These are phyloP conservation scores for Invenusta paracnida DNA, from an alignment of 2,888 invertebrate species.

Conservation along the genomic window DNA sequence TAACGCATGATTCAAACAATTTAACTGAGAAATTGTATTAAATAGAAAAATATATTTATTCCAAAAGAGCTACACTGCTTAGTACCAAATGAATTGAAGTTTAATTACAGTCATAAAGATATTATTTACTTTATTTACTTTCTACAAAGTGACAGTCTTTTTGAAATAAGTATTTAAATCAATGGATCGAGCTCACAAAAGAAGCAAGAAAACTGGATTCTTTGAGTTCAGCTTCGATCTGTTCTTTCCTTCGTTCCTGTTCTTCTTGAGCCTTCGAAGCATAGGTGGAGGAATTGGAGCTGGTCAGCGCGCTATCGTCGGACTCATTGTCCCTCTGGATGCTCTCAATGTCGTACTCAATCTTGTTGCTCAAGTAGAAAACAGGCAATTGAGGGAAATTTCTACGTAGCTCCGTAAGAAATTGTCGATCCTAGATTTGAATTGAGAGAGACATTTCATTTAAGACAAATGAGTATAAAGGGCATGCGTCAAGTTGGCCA, in stretches of 20 bases:
- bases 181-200: not conserved
- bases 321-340: not conserved
- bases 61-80: too few species aligned
- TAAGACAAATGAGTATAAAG: too few species aligned
- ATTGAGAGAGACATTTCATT: not conserved
- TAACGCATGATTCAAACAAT: too few species aligned
- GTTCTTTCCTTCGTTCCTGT: not conserved
- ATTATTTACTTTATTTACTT: too few species aligned
- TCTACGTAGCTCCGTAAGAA: not conserved
- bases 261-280: not conserved
- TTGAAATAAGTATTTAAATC: too few species aligned
- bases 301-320: not conserved
- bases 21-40: too few species aligned
- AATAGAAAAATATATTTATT: too few species aligned
- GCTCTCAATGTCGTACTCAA: conserved; percentile 4
- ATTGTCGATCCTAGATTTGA: not conserved
- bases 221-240: not conserved
- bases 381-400: not conserved
- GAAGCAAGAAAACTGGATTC: not conserved
- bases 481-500: too few species aligned
- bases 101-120: too few species aligned
- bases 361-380: not conserved
- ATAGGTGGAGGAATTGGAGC: not conserved
- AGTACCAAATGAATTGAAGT: too few species aligned
- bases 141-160: too few species aligned